Base-by-base conservation (phyloP, 2,113 vertebrate species). In the Passer domesticus region DNA sequence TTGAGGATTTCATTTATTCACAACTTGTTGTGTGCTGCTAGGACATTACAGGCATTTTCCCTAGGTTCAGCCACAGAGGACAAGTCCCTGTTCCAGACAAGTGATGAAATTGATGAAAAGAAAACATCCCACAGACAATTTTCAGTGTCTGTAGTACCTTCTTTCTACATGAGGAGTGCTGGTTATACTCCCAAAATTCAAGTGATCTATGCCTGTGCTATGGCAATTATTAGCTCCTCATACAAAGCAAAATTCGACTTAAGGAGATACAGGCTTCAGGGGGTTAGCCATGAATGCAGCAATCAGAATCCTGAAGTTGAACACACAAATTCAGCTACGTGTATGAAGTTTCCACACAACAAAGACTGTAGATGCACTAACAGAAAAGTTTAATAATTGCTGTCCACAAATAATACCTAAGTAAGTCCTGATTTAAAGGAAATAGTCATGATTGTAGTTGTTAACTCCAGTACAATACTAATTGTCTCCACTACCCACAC, bases 1-100 rank as follows among this genome's bases (percentile, higher is more conserved):
- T 21, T 76, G 37, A 78, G 77, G 18, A 81, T 97, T 95, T 94
- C 35, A 69, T 49, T 92, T 94, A 79, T 70, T 62, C 69, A 43
- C 69, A 89, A 60, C 55, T 68, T 52, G 44, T 64, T 94, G 60
- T 31, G 43, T 60, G 18, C 59, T 60, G 30, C 52, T 56, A 30
- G 66, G 83, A 69, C 66, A 76, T 78, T 84, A 69, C 25, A 68
- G 49, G 52, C 22, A 83, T 74, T 92, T 94, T 88, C 79, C 27
- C 18, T 2, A 7, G 24, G 22, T 68, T 90, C 49, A 82, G 53
- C 25, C 47, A 55, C 52, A 73, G 37, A 72, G 58, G 49, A 22
- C 31, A 94, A 79, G 62, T 87, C n/a, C 19, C 11, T 72, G 20
- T 64, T 93, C 64, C 62, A 85, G 67, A 24, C 13, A 75, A 87